Base-by-base conservation (phyloP, 2,888 invertebrate species). In the Mayetiola destructor region DNA sequence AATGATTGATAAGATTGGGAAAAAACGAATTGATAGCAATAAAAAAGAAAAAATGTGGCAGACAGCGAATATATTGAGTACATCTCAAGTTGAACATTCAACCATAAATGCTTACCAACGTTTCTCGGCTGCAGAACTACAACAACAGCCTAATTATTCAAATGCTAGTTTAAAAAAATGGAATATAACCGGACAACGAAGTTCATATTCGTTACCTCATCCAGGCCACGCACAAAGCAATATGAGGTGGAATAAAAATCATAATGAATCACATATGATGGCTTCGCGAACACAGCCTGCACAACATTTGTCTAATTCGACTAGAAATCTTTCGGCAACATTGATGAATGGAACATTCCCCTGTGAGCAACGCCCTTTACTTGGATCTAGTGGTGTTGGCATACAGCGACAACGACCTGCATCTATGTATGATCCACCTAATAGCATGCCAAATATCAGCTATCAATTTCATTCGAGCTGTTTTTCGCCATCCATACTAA, bases 161-260 rank as follows among this genome's bases (percentile, higher is more conserved):
- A 23, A 27, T 56, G 39, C 9, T 6, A 32, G n/a, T 20, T 35
- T 35, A n/a, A 30, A 30, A 6, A 56, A 56, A 56, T 56, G 56
- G 56, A 56, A 56, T 61, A 58, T 62, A 18, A 59, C 64, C 30
- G 63, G 59, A 21, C 64, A 64, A 48, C 18, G 64, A 42, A 64
- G 62, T 59, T 63, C 65, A 39, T 63, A 64, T 59, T 65, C 65
- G 8, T 59, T 65, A 29, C 65, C 65, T 21, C 64, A 65, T 63
- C 64, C 65, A 36, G 63, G 63, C n/a, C 63, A 64, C 57, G 62
- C 63, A 32, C 63, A 63, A 5, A 65, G 64, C 56, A 64, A 64
- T 60, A 58, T 58, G 60, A 61, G 65, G 39, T 65, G 63, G 59
- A 57, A 59, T 30, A 56, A 56, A 27, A 37, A 39, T 20, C 18